Percentiles rank a stretch among this genome's conserved stretches.
Evolutionary conservation across 2,113 vertebrate genomes (phyloP).

Genomic region (Onychostruthus taczanowskii): DNA sequence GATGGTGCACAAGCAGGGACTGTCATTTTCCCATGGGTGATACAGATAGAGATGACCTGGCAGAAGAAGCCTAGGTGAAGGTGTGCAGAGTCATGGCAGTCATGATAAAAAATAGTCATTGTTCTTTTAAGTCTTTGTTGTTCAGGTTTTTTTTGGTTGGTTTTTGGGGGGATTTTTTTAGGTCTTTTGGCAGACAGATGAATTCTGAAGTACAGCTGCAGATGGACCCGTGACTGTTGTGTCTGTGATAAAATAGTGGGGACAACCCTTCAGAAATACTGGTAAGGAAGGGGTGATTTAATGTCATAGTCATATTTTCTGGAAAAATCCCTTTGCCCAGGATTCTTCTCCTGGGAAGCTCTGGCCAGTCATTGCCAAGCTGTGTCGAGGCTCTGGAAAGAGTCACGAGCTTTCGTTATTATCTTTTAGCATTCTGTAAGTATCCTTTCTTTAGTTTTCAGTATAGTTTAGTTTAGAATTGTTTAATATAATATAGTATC

Average conservation of each 20-base stretch:
- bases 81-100: accelerated
- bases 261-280: background rate
- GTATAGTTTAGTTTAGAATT: too few species aligned
- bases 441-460: too few species aligned
- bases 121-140: background rate
- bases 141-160: background rate
- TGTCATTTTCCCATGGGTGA: accelerated
- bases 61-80: background rate
- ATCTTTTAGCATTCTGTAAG: too few species aligned
- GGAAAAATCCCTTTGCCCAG: too few species aligned
- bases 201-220: background rate
- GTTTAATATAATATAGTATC: too few species aligned
- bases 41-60: background rate
- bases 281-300: background rate
- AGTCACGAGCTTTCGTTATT: too few species aligned
- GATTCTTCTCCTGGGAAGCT: too few species aligned
- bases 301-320: too few species aligned
- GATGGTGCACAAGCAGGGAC: too few species aligned
- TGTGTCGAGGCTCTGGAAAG: too few species aligned
- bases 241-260: background rate
- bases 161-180: accelerated
- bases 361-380: too few species aligned
- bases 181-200: background rate
- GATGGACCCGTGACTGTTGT: accelerated
- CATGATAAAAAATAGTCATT: background rate